Base-by-base conservation (phyloP, 2,888 invertebrate species). In the Megaustenia siamemsis region DNA sequence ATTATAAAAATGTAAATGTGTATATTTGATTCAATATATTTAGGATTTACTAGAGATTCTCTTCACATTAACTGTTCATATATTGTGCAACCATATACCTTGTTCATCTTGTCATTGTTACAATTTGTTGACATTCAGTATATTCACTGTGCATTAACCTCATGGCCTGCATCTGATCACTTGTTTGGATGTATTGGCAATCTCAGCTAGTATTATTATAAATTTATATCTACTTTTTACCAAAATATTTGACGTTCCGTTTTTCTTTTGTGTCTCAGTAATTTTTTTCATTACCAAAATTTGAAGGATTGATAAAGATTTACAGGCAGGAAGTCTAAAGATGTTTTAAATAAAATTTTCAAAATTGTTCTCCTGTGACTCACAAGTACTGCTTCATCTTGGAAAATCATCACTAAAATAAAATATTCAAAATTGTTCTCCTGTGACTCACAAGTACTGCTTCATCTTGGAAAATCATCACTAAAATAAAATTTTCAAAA, bases 121-220 rank as follows among this genome's bases (percentile, higher is more conserved):
- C 53, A 56, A 81, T 71, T 81, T 81, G 81, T 81, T 81, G 81
- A 81, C 56, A 81, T 81, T 73, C 40, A 81, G 35, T 81, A 49
- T 69, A 53, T 71, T 81, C 56, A 71, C 81, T 40, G 81, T 81
- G 81, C 81, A 81, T 81, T 81, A 81, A 71, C 60, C 60, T 71
- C 81, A 81, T 81, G 68, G 81, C 71, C 71, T 81, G 28, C 81
- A 81, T 71, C 38, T 56, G 56, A 38, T 71, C 56, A 63, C 73
- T 12, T 49, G 43, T 21, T 73, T 32, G 32, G 49, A 73, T 73
- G 28, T 49, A 8, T 73, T 32, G 28, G 73, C 43, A 49, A 71
- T 71, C 28, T 8, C 40, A 43, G 24, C 28, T 71, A 43, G 0
- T 28, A 24, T 18, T 49, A 49, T 49, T 49, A 24, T 28, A n/a